A percentile compares a stretch with the other conserved stretches of the same genome.
Conservation (phyloP, 2,888 invertebrate species). For the Leptura quadrifasciata region DNA sequence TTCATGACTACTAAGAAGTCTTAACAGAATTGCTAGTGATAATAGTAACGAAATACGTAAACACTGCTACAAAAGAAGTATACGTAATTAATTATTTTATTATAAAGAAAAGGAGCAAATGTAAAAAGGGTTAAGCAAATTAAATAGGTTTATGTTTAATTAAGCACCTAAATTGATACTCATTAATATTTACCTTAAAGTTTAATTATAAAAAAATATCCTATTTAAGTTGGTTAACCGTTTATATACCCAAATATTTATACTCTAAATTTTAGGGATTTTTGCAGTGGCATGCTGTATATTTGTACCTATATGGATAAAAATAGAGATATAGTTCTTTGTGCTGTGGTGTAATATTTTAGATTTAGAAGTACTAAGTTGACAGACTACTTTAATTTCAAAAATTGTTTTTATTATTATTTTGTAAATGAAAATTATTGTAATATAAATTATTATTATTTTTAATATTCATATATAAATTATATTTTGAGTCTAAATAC, state of each 20-base stretch:
- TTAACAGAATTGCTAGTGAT: conserved; percentile 67
- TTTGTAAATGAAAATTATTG: conserved; percentile 67
- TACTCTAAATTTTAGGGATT: conserved; percentile 68
- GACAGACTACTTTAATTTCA: conserved; percentile 62
- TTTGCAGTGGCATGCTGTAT: conserved; percentile 73
- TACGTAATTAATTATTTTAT: conserved; percentile 70
- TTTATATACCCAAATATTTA: conserved; percentile 65
- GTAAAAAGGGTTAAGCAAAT: conserved; percentile 65
- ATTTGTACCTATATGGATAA: conserved; percentile 75
- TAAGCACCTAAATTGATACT: conserved; percentile 50
- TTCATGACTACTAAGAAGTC: conserved; percentile 51
- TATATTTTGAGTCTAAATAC: conserved; percentile 69
- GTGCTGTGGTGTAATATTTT: conserved; percentile 75
- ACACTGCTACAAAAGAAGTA: conserved; percentile 72
- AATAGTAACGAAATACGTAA: conserved; percentile 72
- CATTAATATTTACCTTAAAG: conserved; percentile 47
- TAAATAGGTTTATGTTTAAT: conserved; percentile 61
- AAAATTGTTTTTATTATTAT: conserved; percentile 62
- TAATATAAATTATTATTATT: conserved; percentile 68
- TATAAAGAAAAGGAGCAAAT: conserved; percentile 64
- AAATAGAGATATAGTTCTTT: conserved; percentile 73
- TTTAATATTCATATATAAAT: conserved; percentile 67
- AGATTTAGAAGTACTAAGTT: conserved; percentile 71
- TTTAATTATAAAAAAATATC: conserved; percentile 49
- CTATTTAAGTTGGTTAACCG: conserved; percentile 67